Evolutionary conservation across 2,113 vertebrate species (phyloP).

Genomic region (Triplophysa siluroides): DNA sequence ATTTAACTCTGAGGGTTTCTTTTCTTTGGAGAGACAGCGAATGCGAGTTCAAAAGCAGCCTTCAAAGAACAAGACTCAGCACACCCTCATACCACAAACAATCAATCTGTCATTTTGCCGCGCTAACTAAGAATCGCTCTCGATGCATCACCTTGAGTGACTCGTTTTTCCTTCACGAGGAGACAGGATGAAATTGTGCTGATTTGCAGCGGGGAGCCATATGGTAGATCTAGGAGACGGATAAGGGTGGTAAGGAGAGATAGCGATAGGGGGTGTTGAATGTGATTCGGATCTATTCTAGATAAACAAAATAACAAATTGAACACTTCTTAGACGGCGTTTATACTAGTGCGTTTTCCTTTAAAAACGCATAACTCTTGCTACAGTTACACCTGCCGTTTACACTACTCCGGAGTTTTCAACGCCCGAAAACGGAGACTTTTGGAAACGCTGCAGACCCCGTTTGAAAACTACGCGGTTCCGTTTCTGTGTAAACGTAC

Average conservation of each 20-base stretch:
- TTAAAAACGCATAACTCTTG: too few relatives aligned
- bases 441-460: too few relatives aligned
- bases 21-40: slow-evolving; percentile 34
- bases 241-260: slow-evolving; percentile 43
- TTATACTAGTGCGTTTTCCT: too few relatives aligned
- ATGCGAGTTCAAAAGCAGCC: slow-evolving; percentile 48
- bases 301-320: slow-evolving; percentile 57
- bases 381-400: too few relatives aligned
- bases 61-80: slow-evolving; percentile 48
- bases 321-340: too few relatives aligned
- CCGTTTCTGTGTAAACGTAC: too few relatives aligned
- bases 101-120: slow-evolving; percentile 34
- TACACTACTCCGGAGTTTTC: too few relatives aligned
- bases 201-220: slow-evolving; percentile 73
- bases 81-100: slow-evolving; percentile 48
- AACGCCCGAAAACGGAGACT: too few relatives aligned
- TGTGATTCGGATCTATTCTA: slow-evolving; percentile 27
- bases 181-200: slow-evolving; percentile 58
- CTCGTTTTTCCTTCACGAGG: slow-evolving; percentile 40
- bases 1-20: slow-evolving; percentile 44
- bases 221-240: slow-evolving; percentile 70
- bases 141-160: slow-evolving; percentile 36
- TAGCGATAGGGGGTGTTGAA: slow-evolving; percentile 57
- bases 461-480: too few relatives aligned
- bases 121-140: slow-evolving; percentile 32